Base-by-base conservation (phyloP, 2,888 invertebrate genomes). In the Magallana nippona region DNA sequence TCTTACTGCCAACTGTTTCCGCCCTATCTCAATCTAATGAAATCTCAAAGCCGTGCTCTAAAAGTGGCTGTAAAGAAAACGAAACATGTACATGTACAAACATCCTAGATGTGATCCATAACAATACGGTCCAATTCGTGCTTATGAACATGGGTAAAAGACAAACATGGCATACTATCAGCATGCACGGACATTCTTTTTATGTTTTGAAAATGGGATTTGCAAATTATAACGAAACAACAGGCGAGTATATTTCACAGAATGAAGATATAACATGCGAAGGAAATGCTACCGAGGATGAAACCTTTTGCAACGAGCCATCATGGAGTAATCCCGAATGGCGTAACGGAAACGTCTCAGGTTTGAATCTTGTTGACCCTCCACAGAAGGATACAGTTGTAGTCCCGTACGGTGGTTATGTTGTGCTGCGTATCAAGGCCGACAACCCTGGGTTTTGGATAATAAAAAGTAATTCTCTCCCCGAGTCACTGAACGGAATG, bases 111-210 rank as follows among this genome's bases (percentile, higher is more conserved):
- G 71, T 88, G 13, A 63, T 87, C 10, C 81, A 84, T 58, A 86
- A 82, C 13, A 84, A 87, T 60, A 87, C 88, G 0, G 82, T 89
- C 27, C 91, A 91, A 83, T 62, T 91, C 55, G 86, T 91, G 11
- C 79, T 91, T 57, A 62, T 86, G 10, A 87, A 88, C 84, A 84
- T 88, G 86, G 90, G 89, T 1, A 63, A 1, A 0, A 89, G 89
- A n/a, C 83, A 82, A 19, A 85, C 86, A 13, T 87, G 82, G 78
- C 91, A 91, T 78, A 89, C 89, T 0, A 79, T 91, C 17, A 91
- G 91, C 82, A 82, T 92, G 79, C 92, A 92, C 32, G 92, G 92
- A 0, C 89, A 91, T 82, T 87, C 86, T 15, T 92, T 91, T 82
- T 87, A 89, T 27, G 90, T 92, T 13, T 11, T 89, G 32, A 83